Evolutionary conservation across 2,888 invertebrate genomes (phyloP).

Genomic region (Noctua janthe): DNA sequence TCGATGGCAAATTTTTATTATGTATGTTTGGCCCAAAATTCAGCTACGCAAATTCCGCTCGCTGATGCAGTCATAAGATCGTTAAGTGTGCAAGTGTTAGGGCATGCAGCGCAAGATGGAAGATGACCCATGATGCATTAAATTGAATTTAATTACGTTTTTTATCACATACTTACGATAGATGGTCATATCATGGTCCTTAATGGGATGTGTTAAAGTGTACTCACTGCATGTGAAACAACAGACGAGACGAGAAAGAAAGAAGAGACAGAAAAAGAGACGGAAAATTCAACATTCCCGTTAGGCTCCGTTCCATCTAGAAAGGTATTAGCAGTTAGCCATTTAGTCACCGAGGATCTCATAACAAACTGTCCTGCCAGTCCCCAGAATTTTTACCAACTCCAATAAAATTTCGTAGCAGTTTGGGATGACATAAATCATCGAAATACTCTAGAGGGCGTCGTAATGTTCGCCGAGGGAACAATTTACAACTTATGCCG

Average conservation of each 20-base stretch:
- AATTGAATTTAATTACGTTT: slow-evolving; percentile 47
- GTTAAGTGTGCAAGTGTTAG: too few species aligned
- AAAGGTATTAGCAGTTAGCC: neutral
- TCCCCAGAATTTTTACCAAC: slow-evolving; percentile 25
- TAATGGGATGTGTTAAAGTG: neutral
- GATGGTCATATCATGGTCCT: neutral
- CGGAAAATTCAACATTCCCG: too few species aligned
- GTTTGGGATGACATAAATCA: slow-evolving; percentile 56
- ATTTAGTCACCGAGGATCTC: neutral
- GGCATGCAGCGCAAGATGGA: too few species aligned
- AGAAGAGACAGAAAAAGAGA: too few species aligned
- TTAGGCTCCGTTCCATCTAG: neutral
- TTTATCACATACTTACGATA: slow-evolving; percentile 24
- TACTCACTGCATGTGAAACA: too few species aligned
- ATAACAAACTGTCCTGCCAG: neutral
- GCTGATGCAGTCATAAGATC: too few species aligned
- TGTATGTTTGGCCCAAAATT: too few species aligned
- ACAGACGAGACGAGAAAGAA: too few species aligned
- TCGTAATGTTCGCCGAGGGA: slow-evolving; percentile 44
- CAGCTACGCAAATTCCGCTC: too few species aligned
- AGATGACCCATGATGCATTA: too few species aligned
- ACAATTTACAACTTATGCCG: slow-evolving; percentile 59
- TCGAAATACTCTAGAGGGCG: slow-evolving; percentile 49
- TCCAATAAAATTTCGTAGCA: slow-evolving; percentile 31
- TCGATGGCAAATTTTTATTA: too few species aligned